Evolutionary conservation across 2,797 vertebrate genomes (phyloP).

Genomic region (Sebastes cheni): DNA sequence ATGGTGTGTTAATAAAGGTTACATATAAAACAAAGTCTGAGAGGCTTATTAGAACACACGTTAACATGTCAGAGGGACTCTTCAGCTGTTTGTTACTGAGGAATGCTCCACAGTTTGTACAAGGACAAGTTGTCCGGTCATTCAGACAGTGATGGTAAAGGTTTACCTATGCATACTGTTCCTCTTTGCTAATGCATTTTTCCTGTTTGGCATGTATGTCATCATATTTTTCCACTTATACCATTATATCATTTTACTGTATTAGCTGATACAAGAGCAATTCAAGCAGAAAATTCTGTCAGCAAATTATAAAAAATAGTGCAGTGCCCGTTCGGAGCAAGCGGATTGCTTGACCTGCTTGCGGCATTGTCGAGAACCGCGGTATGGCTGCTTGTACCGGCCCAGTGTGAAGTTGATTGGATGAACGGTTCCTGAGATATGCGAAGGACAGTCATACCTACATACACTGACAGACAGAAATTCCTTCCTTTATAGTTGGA

Average conservation of each 20-base stretch:
- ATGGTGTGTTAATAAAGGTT: slow-evolving; percentile 22
- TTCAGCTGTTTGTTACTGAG: neutral
- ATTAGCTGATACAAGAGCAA: neutral
- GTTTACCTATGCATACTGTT: neutral
- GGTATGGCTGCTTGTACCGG: no score
- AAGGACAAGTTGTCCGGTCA: neutral
- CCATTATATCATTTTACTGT: neutral
- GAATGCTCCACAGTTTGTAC: neutral
- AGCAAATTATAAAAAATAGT: neutral
- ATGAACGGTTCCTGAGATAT: no score
- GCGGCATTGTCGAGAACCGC: no score
- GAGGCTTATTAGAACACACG: slow-evolving; percentile 1
- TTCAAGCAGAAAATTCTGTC: neutral
- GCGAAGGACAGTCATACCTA: no score
- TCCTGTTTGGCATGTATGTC: neutral
- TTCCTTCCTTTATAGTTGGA: no score
- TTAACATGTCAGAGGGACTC: neutral
- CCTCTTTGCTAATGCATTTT: neutral
- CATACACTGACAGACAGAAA: no score
- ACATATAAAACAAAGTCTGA: slow-evolving; percentile 6
- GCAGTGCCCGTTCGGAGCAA: no score
- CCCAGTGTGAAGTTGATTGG: no score
- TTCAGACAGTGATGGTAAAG: neutral
- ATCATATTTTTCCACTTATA: slow-evolving; percentile 12
- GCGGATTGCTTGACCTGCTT: no score